A percentile compares a stretch with the other conserved stretches of the same genome.
These are phyloP conservation scores for Melieria picta DNA, from an alignment of 2,888 invertebrate species.

Conservation along the genomic window DNA sequence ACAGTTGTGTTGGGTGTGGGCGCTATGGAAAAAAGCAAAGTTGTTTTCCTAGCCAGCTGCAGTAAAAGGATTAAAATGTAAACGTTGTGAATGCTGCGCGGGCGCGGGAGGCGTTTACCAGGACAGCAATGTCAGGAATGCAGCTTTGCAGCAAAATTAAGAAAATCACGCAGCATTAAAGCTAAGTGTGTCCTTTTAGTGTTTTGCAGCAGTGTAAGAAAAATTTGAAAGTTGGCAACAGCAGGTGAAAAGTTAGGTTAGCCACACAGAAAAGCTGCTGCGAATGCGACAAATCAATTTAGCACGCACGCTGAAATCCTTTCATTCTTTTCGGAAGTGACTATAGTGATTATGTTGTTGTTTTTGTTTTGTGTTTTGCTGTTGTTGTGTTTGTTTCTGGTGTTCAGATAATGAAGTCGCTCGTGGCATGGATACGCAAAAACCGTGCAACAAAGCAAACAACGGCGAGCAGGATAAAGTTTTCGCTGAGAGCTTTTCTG, in stretches of 20 bases:
- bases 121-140: neutral
- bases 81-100: neutral
- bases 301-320: neutral
- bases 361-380: no score
- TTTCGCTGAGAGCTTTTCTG: no score
- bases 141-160: neutral
- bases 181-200: constrained; percentile 1
- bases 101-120: no score
- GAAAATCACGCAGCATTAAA: neutral
- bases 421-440: no score
- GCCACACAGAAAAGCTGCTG: neutral
- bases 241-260: neutral
- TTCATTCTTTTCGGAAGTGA: no score
- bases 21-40: neutral
- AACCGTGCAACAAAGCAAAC: no score
- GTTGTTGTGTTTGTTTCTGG: no score
- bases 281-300: constrained; percentile 31
- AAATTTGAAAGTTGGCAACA: neutral
- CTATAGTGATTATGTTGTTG: no score
- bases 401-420: no score
- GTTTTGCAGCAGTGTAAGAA: neutral
- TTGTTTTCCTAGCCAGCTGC: neutral
- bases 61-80: neutral
- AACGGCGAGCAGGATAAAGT: no score
- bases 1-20: neutral